Evolutionary conservation across 1,140 invertebrate genomes (phyloP).

Genomic region (Drosophila funebris): DNA sequence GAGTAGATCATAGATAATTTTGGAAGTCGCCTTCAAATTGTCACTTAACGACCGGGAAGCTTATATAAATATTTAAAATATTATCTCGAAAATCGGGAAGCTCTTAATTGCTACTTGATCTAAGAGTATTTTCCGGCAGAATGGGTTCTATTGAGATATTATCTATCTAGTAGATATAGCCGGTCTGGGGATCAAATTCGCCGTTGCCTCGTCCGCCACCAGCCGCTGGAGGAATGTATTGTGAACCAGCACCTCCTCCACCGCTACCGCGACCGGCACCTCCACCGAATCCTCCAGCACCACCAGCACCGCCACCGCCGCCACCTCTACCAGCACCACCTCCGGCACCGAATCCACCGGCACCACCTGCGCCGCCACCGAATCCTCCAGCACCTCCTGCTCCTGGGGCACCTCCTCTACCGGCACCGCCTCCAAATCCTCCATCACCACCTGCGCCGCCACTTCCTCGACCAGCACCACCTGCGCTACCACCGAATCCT

Average conservation of each 20-base stretch:
- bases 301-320: conserved; percentile 25
- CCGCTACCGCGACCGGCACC: conserved; percentile 39
- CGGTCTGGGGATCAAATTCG: conserved; percentile 78
- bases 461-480: conserved; percentile 21
- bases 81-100: background rate
- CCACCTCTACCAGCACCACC: conserved; percentile 43
- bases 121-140: conserved; percentile 66
- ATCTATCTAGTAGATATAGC: conserved; percentile 75
- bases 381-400: conserved; percentile 35
- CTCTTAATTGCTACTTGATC: conserved; percentile 10
- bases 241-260: conserved; percentile 55
- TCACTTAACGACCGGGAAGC: background rate
- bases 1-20: conserved; percentile 29
- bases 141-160: conserved; percentile 56
- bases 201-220: conserved; percentile 75
- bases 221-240: conserved; percentile 64
- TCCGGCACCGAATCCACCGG: too few relatives aligned
- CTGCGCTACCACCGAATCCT: conserved; percentile 40
- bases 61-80: conserved; percentile 31
- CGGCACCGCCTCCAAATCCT: conserved; percentile 41
- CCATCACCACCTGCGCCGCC: conserved; percentile 39
- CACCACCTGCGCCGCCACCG: conserved; percentile 42
- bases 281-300: conserved; percentile 36
- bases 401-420: conserved; percentile 39
- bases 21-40: background rate